Evolutionary conservation across 2,113 vertebrate genomes (phyloP).

Genomic region (zebrafish (Danio rerio)): DNA sequence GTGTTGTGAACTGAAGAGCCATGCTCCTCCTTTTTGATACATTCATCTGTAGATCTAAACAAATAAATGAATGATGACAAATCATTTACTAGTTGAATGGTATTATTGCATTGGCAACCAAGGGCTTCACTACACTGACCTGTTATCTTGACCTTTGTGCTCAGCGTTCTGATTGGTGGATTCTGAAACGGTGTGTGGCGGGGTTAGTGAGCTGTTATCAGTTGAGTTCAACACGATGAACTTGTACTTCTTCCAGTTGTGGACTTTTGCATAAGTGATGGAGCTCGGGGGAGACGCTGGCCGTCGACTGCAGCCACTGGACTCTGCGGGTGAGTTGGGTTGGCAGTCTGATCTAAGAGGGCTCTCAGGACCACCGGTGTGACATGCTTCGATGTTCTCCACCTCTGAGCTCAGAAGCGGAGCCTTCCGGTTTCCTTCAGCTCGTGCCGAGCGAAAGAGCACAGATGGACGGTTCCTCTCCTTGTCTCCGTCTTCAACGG

Average conservation of each 20-base stretch:
- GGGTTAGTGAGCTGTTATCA: conserved; percentile 64
- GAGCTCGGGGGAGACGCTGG: conserved; percentile 76
- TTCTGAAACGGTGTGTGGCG: conserved; percentile 74
- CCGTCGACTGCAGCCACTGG: conserved; percentile 93
- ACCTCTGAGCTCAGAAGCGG: conserved; percentile 80
- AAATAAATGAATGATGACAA: not conserved
- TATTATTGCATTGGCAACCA: not conserved
- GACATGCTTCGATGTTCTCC: conserved; percentile 76
- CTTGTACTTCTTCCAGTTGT: conserved; percentile 99
- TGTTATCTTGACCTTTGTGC: conserved; percentile 77
- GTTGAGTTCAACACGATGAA: conserved; percentile 92
- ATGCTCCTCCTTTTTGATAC: conserved; percentile 68
- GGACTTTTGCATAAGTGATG: conserved; percentile 84
- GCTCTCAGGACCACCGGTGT: conserved; percentile 86
- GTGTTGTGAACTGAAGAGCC: conserved; percentile 77
- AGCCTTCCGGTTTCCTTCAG: conserved; percentile 71
- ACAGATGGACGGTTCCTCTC: conserved; percentile 60
- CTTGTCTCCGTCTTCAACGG: not conserved
- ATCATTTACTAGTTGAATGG: not conserved
- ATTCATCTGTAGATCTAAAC: conserved; percentile 70
- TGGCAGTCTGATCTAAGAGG: conserved; percentile 96
- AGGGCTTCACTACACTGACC: conserved; percentile 46
- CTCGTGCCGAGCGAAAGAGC: conserved; percentile 69
- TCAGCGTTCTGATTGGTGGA: conserved; percentile 76
- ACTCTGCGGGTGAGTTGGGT: conserved; percentile 95